Conservation (phyloP, 2,797 vertebrate species). For the Nyctibius grandis region DNA sequence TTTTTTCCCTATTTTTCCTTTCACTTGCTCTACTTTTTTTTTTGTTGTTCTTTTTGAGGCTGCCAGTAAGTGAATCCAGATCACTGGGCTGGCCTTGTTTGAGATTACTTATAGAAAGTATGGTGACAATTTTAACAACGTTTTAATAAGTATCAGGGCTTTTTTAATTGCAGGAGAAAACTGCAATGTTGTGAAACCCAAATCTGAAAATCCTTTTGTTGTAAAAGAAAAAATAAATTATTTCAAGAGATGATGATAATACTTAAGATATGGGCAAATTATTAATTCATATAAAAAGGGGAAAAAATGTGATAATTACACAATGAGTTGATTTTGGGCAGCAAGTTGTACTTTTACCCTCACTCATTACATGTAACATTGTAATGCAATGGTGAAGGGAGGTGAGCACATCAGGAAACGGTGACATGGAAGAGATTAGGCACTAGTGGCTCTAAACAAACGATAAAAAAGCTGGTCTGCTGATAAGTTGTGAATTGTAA, state of each 20-base stretch:
- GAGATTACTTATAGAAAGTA: not conserved
- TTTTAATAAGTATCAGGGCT: not conserved
- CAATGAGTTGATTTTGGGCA: not conserved
- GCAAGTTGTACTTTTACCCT: not conserved
- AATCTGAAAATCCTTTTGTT: not conserved
- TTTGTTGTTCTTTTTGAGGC: not conserved
- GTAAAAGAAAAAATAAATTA: not conserved
- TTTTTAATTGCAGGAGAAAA: not conserved
- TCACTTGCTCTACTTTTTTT: fast-evolving
- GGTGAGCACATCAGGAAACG: not conserved
- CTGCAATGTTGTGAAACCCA: not conserved
- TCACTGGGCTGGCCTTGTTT: not conserved
- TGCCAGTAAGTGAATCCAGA: not conserved
- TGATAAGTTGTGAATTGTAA: not conserved
- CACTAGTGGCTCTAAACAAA: not conserved
- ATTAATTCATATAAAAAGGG: not conserved
- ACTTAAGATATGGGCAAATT: not conserved
- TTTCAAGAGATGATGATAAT: not conserved
- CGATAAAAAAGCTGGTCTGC: not conserved
- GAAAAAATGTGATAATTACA: not conserved
- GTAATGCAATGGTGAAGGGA: not conserved
- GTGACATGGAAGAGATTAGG: not conserved
- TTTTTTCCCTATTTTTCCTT: not conserved
- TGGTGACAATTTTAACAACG: not conserved
- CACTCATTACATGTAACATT: not conserved